A percentile compares a stretch with the other conserved stretches of the same genome.
Evolutionary conservation across 1,140 invertebrate species (phyloP).

Genomic region (Augochlora pura): DNA sequence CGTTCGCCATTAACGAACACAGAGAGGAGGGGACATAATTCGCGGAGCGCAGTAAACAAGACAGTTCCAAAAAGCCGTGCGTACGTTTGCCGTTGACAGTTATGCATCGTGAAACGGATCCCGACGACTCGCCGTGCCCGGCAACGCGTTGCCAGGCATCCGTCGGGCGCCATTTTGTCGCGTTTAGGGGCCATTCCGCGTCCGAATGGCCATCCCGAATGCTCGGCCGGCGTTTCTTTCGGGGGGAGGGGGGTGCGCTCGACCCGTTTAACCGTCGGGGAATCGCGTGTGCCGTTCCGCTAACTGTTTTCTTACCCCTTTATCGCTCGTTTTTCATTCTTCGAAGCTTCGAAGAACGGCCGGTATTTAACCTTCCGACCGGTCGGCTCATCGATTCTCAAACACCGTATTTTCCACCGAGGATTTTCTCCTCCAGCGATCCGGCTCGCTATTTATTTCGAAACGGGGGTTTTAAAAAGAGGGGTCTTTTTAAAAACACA

Average conservation of each 20-base stretch:
- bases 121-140: not conserved
- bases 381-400: too few relatives aligned
- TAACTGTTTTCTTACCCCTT: slow-evolving; percentile 3
- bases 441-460: too few relatives aligned
- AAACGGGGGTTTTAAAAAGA: too few relatives aligned
- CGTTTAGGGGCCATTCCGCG: not conserved
- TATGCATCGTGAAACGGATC: not conserved
- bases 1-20: not conserved
- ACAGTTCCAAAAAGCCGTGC: slow-evolving; percentile 6
- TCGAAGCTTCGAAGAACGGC: not conserved
- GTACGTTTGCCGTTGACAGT: slow-evolving; percentile 3
- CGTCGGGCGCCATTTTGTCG: slow-evolving; percentile 3
- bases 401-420: too few relatives aligned
- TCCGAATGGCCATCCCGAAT: not conserved
- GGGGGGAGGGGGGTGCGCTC: too few relatives aligned
- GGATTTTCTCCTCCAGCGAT: too few relatives aligned
- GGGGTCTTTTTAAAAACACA: too few relatives aligned
- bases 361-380: too few relatives aligned
- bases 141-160: not conserved
- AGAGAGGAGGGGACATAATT: not conserved
- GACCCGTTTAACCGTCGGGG: not conserved
- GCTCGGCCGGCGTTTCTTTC: not conserved
- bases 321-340: not conserved
- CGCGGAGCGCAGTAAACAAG: not conserved
- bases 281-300: not conserved